These are phyloP conservation scores for Spodoptera frugiperda DNA, from an alignment of 1,140 invertebrate genomes.

Conservation along the genomic window DNA sequence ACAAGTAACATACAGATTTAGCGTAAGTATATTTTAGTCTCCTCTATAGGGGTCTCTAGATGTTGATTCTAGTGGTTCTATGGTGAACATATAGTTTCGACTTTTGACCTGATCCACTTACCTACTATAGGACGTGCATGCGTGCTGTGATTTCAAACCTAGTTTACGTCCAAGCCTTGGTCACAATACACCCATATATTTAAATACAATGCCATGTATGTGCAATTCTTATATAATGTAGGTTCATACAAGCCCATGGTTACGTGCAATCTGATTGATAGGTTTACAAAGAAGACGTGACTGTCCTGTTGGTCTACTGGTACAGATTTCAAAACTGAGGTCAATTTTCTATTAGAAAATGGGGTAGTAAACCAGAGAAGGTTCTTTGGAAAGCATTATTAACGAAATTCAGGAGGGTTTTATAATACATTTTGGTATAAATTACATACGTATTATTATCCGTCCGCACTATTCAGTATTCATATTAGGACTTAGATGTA, in stretches of 20 bases:
- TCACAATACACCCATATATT: background rate
- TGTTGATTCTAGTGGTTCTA: too few species aligned
- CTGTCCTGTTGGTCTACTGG: too few species aligned
- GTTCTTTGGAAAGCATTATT: too few species aligned
- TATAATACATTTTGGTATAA: too few species aligned
- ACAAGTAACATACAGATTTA: slow-evolving; percentile 66
- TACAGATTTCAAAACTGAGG: too few species aligned
- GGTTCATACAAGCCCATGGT: background rate
- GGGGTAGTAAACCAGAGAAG: too few species aligned
- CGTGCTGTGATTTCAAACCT: background rate
- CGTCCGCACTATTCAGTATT: too few species aligned
- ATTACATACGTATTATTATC: too few species aligned
- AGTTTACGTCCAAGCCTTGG: background rate
- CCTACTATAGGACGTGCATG: slow-evolving; percentile 3
- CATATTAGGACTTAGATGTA: too few species aligned
- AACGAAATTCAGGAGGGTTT: too few species aligned
- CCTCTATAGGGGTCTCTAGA: background rate
- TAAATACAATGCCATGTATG: slow-evolving; percentile 21
- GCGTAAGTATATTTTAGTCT: slow-evolving; percentile 55
- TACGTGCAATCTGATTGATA: background rate
- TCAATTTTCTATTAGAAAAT: too few species aligned
- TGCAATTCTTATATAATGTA: slow-evolving; percentile 30
- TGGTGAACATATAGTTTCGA: too few species aligned
- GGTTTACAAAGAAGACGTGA: background rate
- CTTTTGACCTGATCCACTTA: slow-evolving; percentile 5